Percentiles rank a stretch among this genome's conserved stretches.
phyloP scores from a whole-genome alignment of 2,113 vertebrate genomes.

The Psilopogon haemacephalus region DNA sequence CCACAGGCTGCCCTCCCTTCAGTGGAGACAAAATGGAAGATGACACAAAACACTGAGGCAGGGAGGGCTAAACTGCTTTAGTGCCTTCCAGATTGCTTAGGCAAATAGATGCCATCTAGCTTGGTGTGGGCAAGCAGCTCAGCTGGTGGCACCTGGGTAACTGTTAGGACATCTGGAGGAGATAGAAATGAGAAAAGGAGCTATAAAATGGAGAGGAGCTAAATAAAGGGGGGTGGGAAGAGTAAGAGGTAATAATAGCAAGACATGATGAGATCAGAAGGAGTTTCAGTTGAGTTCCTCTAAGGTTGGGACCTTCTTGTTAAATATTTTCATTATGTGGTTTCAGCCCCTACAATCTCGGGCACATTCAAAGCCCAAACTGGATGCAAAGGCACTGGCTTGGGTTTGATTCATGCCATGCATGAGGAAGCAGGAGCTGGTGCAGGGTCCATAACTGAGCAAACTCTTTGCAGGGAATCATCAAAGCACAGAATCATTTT shows the following conservation, averaged over 20 bases:
- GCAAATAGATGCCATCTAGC: neutral
- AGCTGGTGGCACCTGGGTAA: neutral
- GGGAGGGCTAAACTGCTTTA: neutral
- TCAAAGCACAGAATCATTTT: too few species aligned
- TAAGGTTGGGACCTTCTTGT: neutral
- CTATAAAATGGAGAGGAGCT: neutral
- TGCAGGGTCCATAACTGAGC: neutral
- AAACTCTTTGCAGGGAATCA: neutral
- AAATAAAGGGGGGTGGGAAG: neutral
- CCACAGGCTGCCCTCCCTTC: neutral
- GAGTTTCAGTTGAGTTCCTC: neutral
- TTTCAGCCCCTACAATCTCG: neutral
- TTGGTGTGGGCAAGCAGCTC: neutral
- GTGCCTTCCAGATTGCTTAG: neutral
- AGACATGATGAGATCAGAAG: neutral
- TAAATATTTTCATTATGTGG: neutral
- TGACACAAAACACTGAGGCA: neutral
- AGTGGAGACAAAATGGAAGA: neutral
- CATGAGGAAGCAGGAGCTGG: neutral
- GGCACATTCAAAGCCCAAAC: neutral
- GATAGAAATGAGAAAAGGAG: neutral
- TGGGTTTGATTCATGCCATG: fast-evolving
- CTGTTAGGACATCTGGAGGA: neutral
- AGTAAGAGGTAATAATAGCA: neutral
- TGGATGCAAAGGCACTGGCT: neutral